These are phyloP conservation scores for Cheilosia scutellata DNA, from an alignment of 2,888 invertebrate genomes.

Conservation along the genomic window DNA sequence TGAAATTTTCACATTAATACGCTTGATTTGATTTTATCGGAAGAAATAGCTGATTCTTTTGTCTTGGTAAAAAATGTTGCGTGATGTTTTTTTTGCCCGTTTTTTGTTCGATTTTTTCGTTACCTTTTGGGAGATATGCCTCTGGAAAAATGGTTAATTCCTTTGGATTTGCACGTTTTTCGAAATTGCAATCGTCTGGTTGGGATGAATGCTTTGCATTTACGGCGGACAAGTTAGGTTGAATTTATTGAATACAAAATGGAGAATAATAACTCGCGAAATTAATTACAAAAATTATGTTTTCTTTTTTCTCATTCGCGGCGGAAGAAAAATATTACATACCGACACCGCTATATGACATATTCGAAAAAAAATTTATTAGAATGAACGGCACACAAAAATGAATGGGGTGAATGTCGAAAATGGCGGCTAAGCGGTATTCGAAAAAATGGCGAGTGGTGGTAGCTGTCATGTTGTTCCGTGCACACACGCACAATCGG, in stretches of 20 bases:
- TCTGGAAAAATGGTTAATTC: slow-evolving; percentile 69
- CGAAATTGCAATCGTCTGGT: slow-evolving; percentile 52
- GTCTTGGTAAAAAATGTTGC: slow-evolving; percentile 47
- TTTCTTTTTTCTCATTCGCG: slow-evolving; percentile 73
- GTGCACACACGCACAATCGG: background rate
- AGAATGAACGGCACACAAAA: slow-evolving; percentile 67
- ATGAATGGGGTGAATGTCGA: slow-evolving; percentile 67
- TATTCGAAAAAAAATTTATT: slow-evolving; percentile 67
- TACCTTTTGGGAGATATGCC: slow-evolving; percentile 72
- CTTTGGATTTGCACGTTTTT: slow-evolving; percentile 65
- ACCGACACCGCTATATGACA: slow-evolving; percentile 76
- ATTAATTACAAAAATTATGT: slow-evolving; percentile 72
- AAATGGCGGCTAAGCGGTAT: slow-evolving; percentile 72
- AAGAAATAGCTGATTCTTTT: slow-evolving; percentile 54
- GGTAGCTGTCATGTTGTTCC: slow-evolving; percentile 54
- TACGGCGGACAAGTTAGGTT: slow-evolving; percentile 48
- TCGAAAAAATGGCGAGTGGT: slow-evolving; percentile 34
- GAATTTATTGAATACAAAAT: slow-evolving; percentile 66
- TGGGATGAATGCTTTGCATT: slow-evolving; percentile 59
- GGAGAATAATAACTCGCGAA: slow-evolving; percentile 74
- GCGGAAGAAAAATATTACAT: slow-evolving; percentile 77
- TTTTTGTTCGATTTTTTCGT: slow-evolving; percentile 43
- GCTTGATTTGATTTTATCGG: slow-evolving; percentile 21
- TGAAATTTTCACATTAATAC: slow-evolving; percentile 44
- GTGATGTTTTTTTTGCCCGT: background rate